Conservation (phyloP, 2,113 vertebrate species). For the Pelvicachromis taeniatus region DNA sequence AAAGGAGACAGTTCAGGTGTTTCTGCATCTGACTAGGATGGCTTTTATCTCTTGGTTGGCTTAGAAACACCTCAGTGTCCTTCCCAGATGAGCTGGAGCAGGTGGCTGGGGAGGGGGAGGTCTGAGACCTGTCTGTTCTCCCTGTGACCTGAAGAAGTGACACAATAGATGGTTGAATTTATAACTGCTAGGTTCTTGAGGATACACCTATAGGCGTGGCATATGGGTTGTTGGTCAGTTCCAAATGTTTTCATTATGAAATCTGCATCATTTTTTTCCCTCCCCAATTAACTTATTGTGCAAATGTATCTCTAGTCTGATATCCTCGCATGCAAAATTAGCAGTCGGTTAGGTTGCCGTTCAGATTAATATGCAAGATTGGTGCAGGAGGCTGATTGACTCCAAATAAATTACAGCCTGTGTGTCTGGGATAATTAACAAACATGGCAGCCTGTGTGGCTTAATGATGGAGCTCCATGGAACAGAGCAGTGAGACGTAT, state of each 20-base stretch:
- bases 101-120: background rate
- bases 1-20: background rate
- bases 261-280: background rate
- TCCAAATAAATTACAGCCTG: background rate
- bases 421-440: background rate
- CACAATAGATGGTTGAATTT: background rate
- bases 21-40: background rate
- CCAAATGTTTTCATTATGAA: background rate
- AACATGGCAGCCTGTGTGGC: background rate
- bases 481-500: background rate
- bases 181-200: background rate
- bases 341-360: background rate
- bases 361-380: background rate
- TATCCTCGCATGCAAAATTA: accelerated
- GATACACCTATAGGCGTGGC: background rate
- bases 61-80: background rate
- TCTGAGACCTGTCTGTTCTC: background rate
- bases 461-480: background rate
- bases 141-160: background rate
- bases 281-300: background rate
- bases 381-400: background rate
- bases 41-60: background rate
- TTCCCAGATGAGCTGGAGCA: background rate
- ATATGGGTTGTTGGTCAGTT: background rate
- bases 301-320: background rate